Conservation (phyloP, 1,140 invertebrate species). For the Eumaeus atala region DNA sequence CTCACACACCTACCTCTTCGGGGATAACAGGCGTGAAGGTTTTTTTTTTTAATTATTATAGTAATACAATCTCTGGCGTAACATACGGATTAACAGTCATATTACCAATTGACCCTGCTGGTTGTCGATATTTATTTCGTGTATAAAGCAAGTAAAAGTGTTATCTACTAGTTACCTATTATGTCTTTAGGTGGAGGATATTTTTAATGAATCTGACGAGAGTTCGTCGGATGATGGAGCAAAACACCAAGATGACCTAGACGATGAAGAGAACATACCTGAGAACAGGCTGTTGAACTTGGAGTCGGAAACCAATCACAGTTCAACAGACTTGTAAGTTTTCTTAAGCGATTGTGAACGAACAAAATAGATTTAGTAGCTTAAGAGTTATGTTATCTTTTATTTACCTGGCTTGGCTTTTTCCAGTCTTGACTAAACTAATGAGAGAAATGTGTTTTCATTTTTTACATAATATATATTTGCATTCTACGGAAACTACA, state of each 20-base stretch:
- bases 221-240: conserved; percentile 71
- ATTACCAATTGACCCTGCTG: too few relatives aligned
- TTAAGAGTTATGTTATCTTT: too few relatives aligned
- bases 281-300: conserved; percentile 49
- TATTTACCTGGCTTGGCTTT: too few relatives aligned
- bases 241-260: conserved; percentile 26
- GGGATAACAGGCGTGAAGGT: too few relatives aligned
- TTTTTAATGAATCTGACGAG: conserved; percentile 77
- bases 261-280: conserved; percentile 62
- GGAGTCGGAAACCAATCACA: conserved; percentile 38
- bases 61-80: too few relatives aligned
- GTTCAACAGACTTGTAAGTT: conserved; percentile 45
- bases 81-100: too few relatives aligned
- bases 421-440: too few relatives aligned
- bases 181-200: conserved; percentile 75
- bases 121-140: too few relatives aligned
- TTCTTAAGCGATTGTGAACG: neutral
- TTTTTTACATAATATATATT: conserved; percentile 3
- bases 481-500: neutral
- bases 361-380: neutral
- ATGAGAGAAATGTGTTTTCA: too few relatives aligned
- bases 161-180: neutral
- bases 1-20: too few relatives aligned
- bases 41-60: too few relatives aligned
- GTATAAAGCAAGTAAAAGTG: neutral